Conservation (phyloP, 2,888 invertebrate species). For the Spodoptera littoralis region DNA sequence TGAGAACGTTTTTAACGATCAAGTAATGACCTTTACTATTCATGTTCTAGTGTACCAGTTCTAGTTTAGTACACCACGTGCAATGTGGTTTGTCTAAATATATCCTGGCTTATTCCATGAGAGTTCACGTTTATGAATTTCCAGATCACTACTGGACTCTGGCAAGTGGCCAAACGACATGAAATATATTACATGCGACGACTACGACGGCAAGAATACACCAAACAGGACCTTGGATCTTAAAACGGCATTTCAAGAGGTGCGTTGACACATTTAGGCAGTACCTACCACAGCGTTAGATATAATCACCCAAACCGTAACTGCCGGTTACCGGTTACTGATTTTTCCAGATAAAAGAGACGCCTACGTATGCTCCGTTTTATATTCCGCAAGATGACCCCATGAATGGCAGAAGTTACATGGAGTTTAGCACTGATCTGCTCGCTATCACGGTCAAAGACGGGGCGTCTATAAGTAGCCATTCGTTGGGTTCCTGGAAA, state of each 20-base stretch:
- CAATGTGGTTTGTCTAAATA: slow-evolving; percentile 76
- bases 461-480: slow-evolving; percentile 92
- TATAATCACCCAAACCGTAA: slow-evolving; percentile 28
- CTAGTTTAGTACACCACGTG: slow-evolving; percentile 72
- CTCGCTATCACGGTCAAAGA: slow-evolving; percentile 92
- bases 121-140: slow-evolving; percentile 81
- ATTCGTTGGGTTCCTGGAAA: slow-evolving; percentile 93
- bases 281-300: slow-evolving; percentile 16
- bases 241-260: slow-evolving; percentile 91
- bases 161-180: slow-evolving; percentile 93
- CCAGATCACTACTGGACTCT: slow-evolving; percentile 91
- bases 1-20: slow-evolving; percentile 92
- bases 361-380: slow-evolving; percentile 92
- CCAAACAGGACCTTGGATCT: slow-evolving; percentile 93
- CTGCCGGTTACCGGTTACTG: slow-evolving; percentile 5
- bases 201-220: slow-evolving; percentile 93
- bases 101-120: slow-evolving; percentile 80
- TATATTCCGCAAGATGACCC: slow-evolving; percentile 89
- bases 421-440: slow-evolving; percentile 93
- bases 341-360: slow-evolving; percentile 86
- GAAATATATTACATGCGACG: slow-evolving; percentile 93
- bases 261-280: slow-evolving; percentile 70
- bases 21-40: slow-evolving; percentile 89
- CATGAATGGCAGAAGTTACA: slow-evolving; percentile 92
- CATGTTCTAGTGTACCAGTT: slow-evolving; percentile 68